Percentiles rank a stretch among this genome's conserved stretches.
phyloP scores from a whole-genome alignment of 1,140 invertebrate species.

The Atta cephalotes region DNA sequence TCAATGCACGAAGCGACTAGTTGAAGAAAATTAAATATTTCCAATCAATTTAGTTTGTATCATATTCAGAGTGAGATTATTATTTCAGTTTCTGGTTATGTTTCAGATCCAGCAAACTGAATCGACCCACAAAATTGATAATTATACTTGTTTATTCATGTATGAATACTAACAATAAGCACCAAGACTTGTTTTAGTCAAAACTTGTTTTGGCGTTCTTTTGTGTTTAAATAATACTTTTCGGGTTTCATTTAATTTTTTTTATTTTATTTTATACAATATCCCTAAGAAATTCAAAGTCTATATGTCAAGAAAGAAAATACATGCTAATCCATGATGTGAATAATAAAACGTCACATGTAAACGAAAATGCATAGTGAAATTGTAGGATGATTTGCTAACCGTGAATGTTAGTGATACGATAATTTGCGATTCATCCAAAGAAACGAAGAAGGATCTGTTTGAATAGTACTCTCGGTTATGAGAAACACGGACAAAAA shows the following conservation, averaged over 20 bases:
- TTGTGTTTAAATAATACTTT: too few species aligned
- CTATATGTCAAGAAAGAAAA: neutral
- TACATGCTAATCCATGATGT: neutral
- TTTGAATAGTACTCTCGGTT: neutral
- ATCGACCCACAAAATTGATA: too few species aligned
- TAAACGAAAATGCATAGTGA: neutral
- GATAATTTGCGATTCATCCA: neutral
- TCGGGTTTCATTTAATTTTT: too few species aligned
- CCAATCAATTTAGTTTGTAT: neutral
- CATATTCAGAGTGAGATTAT: neutral
- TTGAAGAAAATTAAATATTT: neutral
- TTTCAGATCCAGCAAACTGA: too few species aligned
- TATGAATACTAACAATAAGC: too few species aligned
- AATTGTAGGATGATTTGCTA: neutral
- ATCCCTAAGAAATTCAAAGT: neutral
- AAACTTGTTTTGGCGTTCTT: too few species aligned
- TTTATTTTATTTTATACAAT: neutral
- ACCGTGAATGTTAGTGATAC: neutral
- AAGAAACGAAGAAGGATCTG: conserved; percentile 3
- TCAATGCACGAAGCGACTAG: neutral
- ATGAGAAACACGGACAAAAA: conserved; percentile 42
- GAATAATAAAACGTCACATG: neutral
- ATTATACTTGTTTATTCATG: too few species aligned
- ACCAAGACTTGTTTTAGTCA: too few species aligned
- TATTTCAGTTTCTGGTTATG: too few species aligned